Base-by-base conservation (phyloP, 2,797 vertebrate genomes). In the Gambusia yucatana region DNA sequence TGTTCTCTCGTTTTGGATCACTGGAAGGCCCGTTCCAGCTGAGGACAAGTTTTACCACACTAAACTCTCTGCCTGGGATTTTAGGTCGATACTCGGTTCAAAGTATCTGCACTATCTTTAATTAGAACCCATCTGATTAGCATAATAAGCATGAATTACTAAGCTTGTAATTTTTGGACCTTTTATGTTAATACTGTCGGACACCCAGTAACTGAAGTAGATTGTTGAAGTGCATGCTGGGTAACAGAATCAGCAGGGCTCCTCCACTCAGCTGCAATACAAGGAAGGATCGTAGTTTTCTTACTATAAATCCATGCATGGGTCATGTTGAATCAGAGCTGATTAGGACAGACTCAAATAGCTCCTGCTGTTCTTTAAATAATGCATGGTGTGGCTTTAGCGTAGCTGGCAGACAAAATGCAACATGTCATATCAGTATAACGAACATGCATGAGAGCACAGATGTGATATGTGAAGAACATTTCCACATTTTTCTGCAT, bases 181-280 rank as follows among this genome's bases (percentile, higher is more conserved):
- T 82, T 91, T 78, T 88, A 77, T 80, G 77, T 82, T 90, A 91
- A 94, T 85, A 86, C 44, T 77, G 70, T 85, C 55, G 75, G 91
- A 92, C 91, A 90, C 78, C 80, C 69, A 75, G 73, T 3, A 72
- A 86, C 90, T 81, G 73, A 93, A 93, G 90, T 89, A 92, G 86
- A 78, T 77, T 41, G 73, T 71, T 87, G 82, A 91, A 84, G 72
- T 83, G 89, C 89, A 92, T 90, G 84, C 87, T 92, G 89, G 91
- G 88, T 90, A 92, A 79, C 41, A 46, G 61, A 70, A 72, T 36
- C 79, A 85, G 85, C 82, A 82, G 63, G 73, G 85, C 77, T 86
- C 86, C 79, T 90, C 75, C 81, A 84, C 79, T 90, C 79, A 80
- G 77, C 69, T 30, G 17, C 43, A 81, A 76, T 73, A 80, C 80